These are phyloP conservation scores for Papilio xuthus DNA, from an alignment of 1,140 invertebrate genomes.

Conservation along the genomic window DNA sequence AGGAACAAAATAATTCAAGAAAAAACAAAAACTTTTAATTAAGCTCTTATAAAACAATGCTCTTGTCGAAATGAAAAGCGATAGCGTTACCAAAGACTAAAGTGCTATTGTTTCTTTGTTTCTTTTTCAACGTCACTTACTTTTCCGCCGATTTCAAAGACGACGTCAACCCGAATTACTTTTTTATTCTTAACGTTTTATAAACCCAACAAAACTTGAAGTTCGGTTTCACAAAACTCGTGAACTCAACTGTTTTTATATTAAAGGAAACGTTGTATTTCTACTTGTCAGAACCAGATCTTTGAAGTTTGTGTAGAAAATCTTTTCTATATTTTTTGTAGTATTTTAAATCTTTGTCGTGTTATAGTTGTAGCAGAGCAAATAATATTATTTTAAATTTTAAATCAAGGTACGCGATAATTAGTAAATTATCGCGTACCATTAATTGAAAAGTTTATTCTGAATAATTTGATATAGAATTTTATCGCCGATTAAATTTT, in stretches of 20 bases:
- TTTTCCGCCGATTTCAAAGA: slow-evolving; percentile 26
- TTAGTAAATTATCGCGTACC: too few species aligned
- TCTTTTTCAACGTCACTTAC: slow-evolving; percentile 33
- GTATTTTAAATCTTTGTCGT: background rate
- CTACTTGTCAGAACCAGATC: background rate
- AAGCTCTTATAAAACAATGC: slow-evolving; percentile 23
- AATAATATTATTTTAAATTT: too few species aligned
- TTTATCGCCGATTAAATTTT: background rate
- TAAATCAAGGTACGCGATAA: too few species aligned
- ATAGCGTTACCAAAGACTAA: slow-evolving; percentile 28
- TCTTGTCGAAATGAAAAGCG: slow-evolving; percentile 17
- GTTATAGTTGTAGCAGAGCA: too few species aligned
- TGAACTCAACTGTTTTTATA: slow-evolving; percentile 1
- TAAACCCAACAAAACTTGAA: slow-evolving; percentile 7
- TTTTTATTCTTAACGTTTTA: slow-evolving; percentile 24
- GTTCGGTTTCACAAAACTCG: background rate
- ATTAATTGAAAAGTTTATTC: too few species aligned
- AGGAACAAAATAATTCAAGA: slow-evolving; percentile 3
- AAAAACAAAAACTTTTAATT: slow-evolving; percentile 14
- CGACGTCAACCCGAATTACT: slow-evolving; percentile 8
- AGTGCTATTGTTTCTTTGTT: slow-evolving; percentile 36
- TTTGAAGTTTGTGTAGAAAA: background rate
- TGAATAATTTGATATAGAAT: background rate
- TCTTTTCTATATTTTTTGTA: background rate
- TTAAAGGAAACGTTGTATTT: background rate